Evolutionary conservation across 2,797 vertebrate species (phyloP), one percentile per base, ranked within the genome.

Genomic region (Petrocephalus schoutedeni): DNA sequence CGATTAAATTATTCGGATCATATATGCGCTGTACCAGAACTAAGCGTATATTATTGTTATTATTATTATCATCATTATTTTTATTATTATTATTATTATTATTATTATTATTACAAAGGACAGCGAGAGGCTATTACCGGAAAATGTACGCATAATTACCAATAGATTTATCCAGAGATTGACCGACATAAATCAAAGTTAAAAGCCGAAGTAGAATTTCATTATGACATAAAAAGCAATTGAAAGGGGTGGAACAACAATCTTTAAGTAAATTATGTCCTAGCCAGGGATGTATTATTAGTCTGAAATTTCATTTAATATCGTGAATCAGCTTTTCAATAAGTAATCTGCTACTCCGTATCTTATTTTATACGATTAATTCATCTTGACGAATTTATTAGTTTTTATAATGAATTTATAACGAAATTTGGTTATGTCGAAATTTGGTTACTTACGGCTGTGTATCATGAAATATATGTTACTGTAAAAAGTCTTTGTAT

Each of bases 241-340:
- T 95, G 93, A 93, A 94, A 95, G 95, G 94, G 94, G 94, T 94
- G 94, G 92, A 95, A 95, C 95, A 96, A 95, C 94, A 96, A 28
- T 96, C 96, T 96, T 96, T 96, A 95, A 96, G 95, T 95, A 96
- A 95, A 94, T 96, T 95, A 96, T 92, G 93, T 95, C 93, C 94
- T 90, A 91, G 93, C 94, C 93, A 94, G 95, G 94, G 95, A 95
- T 92, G 93, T 93, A 96, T 96, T 95, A 97, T 97, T 96, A 96
- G 95, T 95, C 95, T 95, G 93, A 95, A 97, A 97, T 97, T 95
- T 96, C 94, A 96, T 97, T 96, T 96, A 95, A 94, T 92, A 95
- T 96, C 94, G 90, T 92, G 95, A 96, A 95, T 95, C 95, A 87
- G 95, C 91, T 94, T 94, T 95, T 95, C 95, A 94, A 96, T 95